A percentile compares a stretch with the other conserved stretches of the same genome.
Evolutionary conservation across 2,797 vertebrate genomes (phyloP).

Genomic region (Thunnus albacares): DNA sequence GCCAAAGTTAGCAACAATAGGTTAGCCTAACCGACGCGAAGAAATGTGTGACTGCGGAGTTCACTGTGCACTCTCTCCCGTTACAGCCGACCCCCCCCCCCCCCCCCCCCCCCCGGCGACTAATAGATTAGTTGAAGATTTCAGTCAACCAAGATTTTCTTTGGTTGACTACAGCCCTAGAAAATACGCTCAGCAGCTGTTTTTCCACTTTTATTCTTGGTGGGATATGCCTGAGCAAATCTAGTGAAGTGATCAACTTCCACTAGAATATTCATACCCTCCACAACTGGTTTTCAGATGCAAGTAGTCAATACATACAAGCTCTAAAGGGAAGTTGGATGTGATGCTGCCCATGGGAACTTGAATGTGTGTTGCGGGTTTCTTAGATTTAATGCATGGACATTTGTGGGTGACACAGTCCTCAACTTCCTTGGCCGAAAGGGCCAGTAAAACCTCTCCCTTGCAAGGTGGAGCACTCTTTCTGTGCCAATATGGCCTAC

Average conservation of each 20-base stretch:
- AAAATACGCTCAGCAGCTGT: conserved; percentile 5
- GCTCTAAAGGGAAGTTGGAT: conserved; percentile 33
- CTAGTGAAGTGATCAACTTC: too few relatives aligned
- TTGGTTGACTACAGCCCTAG: too few relatives aligned
- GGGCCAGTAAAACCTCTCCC: conserved; percentile 40
- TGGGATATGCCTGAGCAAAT: conserved; percentile 43
- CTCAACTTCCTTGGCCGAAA: conserved; percentile 26
- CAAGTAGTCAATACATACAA: conserved; percentile 54
- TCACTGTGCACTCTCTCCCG: too few relatives aligned
- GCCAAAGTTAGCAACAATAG: too few relatives aligned
- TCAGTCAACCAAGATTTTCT: too few relatives aligned
- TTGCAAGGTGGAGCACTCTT: not conserved
- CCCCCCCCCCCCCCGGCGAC: too few relatives aligned
- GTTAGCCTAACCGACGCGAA: too few relatives aligned
- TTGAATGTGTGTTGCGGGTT: not conserved
- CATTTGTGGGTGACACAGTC: conserved; percentile 30
- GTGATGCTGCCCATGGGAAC: conserved; percentile 43
- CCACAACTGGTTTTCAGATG: conserved; percentile 38
- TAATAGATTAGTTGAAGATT: too few relatives aligned
- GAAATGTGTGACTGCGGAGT: too few relatives aligned
- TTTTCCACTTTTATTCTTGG: conserved; percentile 34
- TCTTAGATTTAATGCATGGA: conserved; percentile 21
- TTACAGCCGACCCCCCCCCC: too few relatives aligned
- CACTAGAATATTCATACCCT: not conserved
- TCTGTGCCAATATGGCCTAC: too few relatives aligned